These are phyloP conservation scores for Dascillus cervinus DNA, from an alignment of 2,888 invertebrate genomes.

Conservation along the genomic window DNA sequence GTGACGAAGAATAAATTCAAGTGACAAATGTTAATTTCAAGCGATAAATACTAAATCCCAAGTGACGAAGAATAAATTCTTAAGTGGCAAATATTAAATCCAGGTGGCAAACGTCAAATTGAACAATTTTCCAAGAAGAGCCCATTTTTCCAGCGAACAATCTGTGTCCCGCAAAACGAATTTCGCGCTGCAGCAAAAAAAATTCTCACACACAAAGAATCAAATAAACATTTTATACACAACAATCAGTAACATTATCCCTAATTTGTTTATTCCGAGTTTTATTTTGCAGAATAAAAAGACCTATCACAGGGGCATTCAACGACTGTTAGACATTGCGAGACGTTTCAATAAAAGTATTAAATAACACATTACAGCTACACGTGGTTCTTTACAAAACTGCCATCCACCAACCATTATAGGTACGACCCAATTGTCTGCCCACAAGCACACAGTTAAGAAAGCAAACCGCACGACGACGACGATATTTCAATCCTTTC, in stretches of 20 bases:
- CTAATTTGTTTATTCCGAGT: slow-evolving; percentile 19
- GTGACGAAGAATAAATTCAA: too few relatives aligned
- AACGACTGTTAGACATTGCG: slow-evolving; percentile 19
- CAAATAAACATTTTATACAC: slow-evolving; percentile 13
- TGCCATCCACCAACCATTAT: too few relatives aligned
- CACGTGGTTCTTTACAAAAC: slow-evolving; percentile 21
- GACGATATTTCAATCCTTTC: slow-evolving; percentile 9
- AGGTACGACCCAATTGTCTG: slow-evolving; percentile 14
- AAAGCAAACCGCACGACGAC: slow-evolving; percentile 21
- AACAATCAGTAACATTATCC: slow-evolving; percentile 19
- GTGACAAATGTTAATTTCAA: too few relatives aligned
- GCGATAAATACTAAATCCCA: too few relatives aligned
- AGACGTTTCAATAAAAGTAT: slow-evolving; percentile 23
- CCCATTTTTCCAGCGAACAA: too few relatives aligned
- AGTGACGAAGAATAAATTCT: too few relatives aligned
- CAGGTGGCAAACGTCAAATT: too few relatives aligned
- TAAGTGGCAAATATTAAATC: too few relatives aligned
- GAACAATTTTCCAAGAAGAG: too few relatives aligned
- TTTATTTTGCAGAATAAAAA: slow-evolving; percentile 13
- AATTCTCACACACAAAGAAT: too few relatives aligned
- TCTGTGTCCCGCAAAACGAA: too few relatives aligned
- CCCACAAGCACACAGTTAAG: slow-evolving; percentile 20
- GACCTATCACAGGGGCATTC: slow-evolving; percentile 16
- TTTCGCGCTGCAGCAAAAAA: too few relatives aligned
- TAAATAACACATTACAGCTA: slow-evolving; percentile 21